A percentile compares a stretch with the other conserved stretches of the same genome.
phyloP scores from a whole-genome alignment of 2,113 vertebrate genomes.

The Forbesichthys agassizii region DNA sequence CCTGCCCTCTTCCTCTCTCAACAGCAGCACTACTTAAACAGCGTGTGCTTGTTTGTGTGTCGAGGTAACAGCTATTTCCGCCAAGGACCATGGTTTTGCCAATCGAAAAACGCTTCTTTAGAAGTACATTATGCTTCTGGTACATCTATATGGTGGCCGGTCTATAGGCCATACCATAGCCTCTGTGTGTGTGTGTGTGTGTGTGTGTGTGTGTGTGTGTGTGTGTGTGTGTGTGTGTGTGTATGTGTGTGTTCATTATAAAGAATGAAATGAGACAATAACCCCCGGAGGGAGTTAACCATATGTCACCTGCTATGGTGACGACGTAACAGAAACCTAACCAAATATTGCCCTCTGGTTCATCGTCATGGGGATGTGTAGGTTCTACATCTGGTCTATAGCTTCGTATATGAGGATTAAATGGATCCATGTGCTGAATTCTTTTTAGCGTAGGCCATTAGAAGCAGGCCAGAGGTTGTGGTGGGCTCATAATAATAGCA shows the following conservation, averaged over 20 bases:
- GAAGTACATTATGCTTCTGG: too few species aligned
- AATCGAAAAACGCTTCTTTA: too few species aligned
- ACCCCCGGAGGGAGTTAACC: not conserved
- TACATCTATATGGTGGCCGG: too few species aligned
- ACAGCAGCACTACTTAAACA: constrained; percentile 27
- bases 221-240: not conserved
- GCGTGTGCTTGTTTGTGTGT: constrained; percentile 11
- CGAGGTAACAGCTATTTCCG: not conserved
- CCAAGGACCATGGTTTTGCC: not conserved
- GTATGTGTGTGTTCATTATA: not conserved
- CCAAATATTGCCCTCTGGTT: too few species aligned
- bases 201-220: not conserved
- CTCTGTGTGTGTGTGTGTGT: not conserved
- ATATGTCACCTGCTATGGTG: not conserved
- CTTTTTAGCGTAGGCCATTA: too few species aligned
- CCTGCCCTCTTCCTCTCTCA: constrained; percentile 63
- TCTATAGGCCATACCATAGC: not conserved
- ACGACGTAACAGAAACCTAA: not conserved
- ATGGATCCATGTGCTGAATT: too few species aligned
- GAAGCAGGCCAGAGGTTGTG: too few species aligned
- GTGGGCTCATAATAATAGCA: too few species aligned
- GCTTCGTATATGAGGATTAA: too few species aligned
- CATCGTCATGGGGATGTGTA: too few species aligned
- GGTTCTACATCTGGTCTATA: too few species aligned
- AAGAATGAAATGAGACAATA: constrained; percentile 9